Percentiles rank a stretch among this genome's conserved stretches.
These are phyloP conservation scores for Sinohyriopsis cumingii DNA, from an alignment of 2,888 invertebrate species.

Conservation along the genomic window DNA sequence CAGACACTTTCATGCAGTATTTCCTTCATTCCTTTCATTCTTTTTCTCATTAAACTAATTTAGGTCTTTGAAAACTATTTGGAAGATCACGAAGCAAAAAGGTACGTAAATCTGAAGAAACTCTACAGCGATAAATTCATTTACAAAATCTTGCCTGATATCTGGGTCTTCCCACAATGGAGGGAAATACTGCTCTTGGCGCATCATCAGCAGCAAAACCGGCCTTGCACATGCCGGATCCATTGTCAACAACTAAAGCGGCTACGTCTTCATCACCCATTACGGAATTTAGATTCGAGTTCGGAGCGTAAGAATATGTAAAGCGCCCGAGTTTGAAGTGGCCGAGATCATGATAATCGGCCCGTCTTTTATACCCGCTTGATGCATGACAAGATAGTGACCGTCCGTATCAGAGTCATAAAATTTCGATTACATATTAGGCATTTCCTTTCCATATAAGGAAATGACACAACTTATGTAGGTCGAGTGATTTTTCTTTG, in stretches of 20 bases:
- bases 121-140: too few relatives aligned
- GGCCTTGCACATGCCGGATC: slow-evolving; percentile 79
- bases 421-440: neutral
- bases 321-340: too few relatives aligned
- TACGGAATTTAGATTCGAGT: neutral
- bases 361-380: neutral
- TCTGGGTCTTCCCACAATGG: slow-evolving; percentile 80
- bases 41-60: too few relatives aligned
- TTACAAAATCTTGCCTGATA: slow-evolving; percentile 68
- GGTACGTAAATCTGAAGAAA: too few relatives aligned
- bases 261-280: slow-evolving; percentile 38
- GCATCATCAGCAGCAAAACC: slow-evolving; percentile 85
- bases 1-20: too few relatives aligned
- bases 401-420: neutral
- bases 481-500: neutral
- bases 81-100: too few relatives aligned
- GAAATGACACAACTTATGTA: neutral
- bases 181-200: slow-evolving; percentile 87
- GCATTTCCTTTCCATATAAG: neutral
- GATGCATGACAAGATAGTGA: neutral
- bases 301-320: too few relatives aligned
- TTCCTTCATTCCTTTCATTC: too few relatives aligned
- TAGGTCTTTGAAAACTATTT: too few relatives aligned
- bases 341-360: neutral
- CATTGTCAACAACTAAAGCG: slow-evolving; percentile 75